Conservation (phyloP, 2,888 invertebrate species). For the Drosophila hawaiiensis region DNA sequence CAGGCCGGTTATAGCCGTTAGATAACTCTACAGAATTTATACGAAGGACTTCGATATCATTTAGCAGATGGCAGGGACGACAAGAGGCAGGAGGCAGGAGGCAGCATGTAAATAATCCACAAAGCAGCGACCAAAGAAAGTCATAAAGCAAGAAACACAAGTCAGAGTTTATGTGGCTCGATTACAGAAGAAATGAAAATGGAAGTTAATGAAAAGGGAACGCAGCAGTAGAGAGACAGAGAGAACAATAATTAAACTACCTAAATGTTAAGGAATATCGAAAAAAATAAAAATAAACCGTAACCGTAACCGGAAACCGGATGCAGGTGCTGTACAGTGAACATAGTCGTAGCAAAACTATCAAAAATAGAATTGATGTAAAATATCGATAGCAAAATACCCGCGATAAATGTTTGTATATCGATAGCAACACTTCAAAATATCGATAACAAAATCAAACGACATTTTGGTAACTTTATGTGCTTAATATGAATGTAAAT, state of each 20-base stretch:
- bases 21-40: conserved; percentile 81
- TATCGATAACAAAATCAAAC: conserved; percentile 15
- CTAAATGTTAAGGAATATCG: conserved; percentile 60
- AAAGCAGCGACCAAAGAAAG: conserved; percentile 71
- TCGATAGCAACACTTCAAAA: conserved; percentile 14
- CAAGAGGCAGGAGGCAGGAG: conserved; percentile 27
- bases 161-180: conserved; percentile 23
- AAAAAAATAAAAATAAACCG: conserved; percentile 7
- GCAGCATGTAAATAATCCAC: conserved; percentile 70
- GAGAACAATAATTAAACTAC: conserved; percentile 79
- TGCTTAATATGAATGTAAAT: conserved; percentile 74
- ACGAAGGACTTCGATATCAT: conserved; percentile 79
- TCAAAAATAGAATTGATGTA: conserved; percentile 22
- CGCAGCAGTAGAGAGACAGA: conserved; percentile 57
- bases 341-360: conserved; percentile 44
- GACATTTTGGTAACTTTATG: conserved; percentile 42
- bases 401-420: not conserved
- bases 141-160: conserved; percentile 31
- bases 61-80: conserved; percentile 50
- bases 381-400: conserved; percentile 18
- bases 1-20: conserved; percentile 50
- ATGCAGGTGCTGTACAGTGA: conserved; percentile 57
- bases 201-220: conserved; percentile 6
- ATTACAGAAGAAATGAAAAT: not conserved
- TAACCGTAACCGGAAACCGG: conserved; percentile 24